A percentile compares a stretch with the other conserved stretches of the same genome.
phyloP scores from a whole-genome alignment of 2,888 invertebrate species.

The Patella ulyssiponensis region DNA sequence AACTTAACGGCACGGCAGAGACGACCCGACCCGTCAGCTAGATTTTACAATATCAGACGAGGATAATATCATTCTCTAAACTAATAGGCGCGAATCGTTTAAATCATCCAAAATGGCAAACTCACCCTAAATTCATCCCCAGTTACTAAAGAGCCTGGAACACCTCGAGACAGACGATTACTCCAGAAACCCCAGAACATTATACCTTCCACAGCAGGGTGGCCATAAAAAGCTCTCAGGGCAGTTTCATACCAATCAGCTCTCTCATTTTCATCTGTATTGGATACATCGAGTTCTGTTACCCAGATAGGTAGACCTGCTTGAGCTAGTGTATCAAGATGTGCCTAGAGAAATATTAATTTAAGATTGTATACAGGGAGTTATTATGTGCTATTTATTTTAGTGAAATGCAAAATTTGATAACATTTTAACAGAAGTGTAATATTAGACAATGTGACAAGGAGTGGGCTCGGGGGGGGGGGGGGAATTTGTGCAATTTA shows the following conservation, averaged over 20 bases:
- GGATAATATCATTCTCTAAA: too few species aligned
- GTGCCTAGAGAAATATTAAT: conserved; percentile 24
- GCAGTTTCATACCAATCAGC: conserved; percentile 37
- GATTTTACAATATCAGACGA: too few species aligned
- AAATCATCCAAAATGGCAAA: too few species aligned
- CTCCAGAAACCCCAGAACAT: conserved; percentile 41
- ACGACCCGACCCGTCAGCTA: too few species aligned
- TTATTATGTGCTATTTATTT: background rate
- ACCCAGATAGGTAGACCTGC: conserved; percentile 46
- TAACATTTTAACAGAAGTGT: too few species aligned
- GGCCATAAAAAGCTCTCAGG: conserved; percentile 33
- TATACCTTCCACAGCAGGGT: conserved; percentile 36
- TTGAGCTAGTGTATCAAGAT: conserved; percentile 41
- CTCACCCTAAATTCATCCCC: conserved; percentile 31
- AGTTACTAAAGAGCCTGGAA: conserved; percentile 28
- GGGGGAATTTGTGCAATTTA: too few species aligned
- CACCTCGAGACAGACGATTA: conserved; percentile 20
- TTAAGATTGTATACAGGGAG: background rate
- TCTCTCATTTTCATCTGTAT: conserved; percentile 36
- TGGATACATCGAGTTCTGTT: conserved; percentile 41
- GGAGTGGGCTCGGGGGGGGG: too few species aligned
- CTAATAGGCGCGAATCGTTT: too few species aligned
- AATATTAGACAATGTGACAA: too few species aligned
- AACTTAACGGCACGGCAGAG: background rate
- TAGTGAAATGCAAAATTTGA: background rate